Evolutionary conservation across 2,113 vertebrate genomes (phyloP).

Genomic region (Spermophilus dauricus): DNA sequence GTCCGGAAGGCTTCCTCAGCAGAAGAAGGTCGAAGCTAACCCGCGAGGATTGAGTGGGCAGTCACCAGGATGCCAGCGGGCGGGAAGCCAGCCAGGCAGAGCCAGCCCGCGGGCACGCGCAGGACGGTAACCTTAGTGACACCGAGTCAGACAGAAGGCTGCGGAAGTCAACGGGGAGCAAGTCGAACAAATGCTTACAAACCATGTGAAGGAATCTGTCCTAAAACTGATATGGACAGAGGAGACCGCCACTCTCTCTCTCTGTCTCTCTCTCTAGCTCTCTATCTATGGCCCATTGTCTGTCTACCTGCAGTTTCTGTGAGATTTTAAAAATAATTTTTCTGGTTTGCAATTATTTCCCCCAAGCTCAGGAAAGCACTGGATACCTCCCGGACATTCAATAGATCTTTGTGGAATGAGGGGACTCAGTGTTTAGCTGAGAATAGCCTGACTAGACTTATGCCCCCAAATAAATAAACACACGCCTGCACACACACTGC

Average conservation of each 20-base stretch:
- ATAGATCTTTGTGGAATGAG: neutral
- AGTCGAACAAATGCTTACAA: neutral
- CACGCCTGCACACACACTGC: neutral
- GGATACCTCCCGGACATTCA: neutral
- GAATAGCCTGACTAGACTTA: neutral
- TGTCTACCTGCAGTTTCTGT: neutral
- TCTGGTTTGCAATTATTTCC: neutral
- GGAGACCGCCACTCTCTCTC: neutral
- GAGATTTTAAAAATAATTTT: neutral
- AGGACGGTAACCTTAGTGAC: too few relatives aligned
- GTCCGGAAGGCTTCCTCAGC: neutral
- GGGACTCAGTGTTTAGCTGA: too few relatives aligned
- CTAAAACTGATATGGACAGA: neutral
- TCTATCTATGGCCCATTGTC: neutral
- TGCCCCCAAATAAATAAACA: neutral
- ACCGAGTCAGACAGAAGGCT: neutral
- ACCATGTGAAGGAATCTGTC: neutral
- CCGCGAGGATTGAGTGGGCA: neutral
- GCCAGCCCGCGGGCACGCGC: rapidly evolving
- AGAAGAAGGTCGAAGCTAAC: neutral
- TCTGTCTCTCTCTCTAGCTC: neutral
- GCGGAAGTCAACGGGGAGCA: neutral
- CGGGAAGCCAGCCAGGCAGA: rapidly evolving
- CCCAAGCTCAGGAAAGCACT: neutral
- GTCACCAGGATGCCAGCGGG: neutral